Evolutionary conservation across 2,113 vertebrate species (phyloP).

Genomic region (Ctenomys sociabilis): DNA sequence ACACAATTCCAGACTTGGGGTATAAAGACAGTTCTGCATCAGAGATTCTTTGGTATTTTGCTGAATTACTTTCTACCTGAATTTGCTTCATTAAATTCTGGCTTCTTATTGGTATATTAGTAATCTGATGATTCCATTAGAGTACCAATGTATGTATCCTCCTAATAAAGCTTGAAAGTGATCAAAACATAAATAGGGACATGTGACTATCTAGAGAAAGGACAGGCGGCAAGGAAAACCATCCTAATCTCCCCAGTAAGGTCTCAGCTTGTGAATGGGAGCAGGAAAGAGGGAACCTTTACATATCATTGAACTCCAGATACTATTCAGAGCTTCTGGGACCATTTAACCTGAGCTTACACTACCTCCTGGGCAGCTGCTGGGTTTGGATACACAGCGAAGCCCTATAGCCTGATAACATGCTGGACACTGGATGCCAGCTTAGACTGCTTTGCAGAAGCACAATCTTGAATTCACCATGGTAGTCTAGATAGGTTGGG

Average conservation of each 20-base stretch:
- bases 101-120: background rate
- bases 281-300: background rate
- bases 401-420: slow-evolving; percentile 96
- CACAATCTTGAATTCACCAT: slow-evolving; percentile 90
- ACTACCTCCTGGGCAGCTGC: slow-evolving; percentile 91
- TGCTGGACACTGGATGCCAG: slow-evolving; percentile 89
- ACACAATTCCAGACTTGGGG: background rate
- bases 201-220: background rate
- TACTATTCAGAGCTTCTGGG: no score
- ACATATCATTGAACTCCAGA: background rate
- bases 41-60: background rate
- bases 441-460: slow-evolving; percentile 91
- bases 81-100: background rate
- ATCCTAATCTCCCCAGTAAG: background rate
- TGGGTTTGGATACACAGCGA: slow-evolving; percentile 93
- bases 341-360: background rate
- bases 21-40: background rate
- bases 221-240: background rate
- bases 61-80: background rate
- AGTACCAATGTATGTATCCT: background rate
- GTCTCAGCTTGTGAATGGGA: background rate
- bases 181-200: background rate
- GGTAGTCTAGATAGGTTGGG: slow-evolving; percentile 90
- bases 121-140: background rate
- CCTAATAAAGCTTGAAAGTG: background rate